Evolutionary conservation across 2,797 vertebrate genomes (phyloP), one percentile per base, ranked within the genome.

Genomic region (Eulemur mongoz): DNA sequence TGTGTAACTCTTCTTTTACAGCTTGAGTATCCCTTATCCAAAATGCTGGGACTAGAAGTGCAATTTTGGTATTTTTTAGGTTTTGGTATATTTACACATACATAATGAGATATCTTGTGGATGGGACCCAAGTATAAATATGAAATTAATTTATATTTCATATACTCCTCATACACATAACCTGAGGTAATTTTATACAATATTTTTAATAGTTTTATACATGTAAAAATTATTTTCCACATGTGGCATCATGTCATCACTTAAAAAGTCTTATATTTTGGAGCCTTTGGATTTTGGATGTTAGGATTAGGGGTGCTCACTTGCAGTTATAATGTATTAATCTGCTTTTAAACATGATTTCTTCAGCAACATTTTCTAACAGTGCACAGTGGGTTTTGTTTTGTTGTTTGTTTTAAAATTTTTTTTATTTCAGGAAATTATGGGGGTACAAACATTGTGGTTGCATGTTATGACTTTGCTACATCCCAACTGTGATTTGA

Each of bases 341-440:
- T 93, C 27, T 93, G 11, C 52, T 14, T 92, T 86, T 93, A 90
- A 90, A 23, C 1, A 50, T 52, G 6, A 70, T 90, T 93, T 93
- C 23, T 76, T 94, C 18, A 81, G 13, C 22, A 89, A n/a, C n/a
- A 79, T 70, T 87, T 96, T 91, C 45, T 57, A 81, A 76, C 11
- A 63, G 40, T 84, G 10, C 69, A 10, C 88, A 14, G 52, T 54
- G 52, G 52, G 52, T 23, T 54, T 57, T 9, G 8, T 57, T 57
- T 23, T 23, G 20, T 57, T 25, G 8, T 57, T 57, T 25, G 22
- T 57, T 57, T 45, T 45, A 45, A 45, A 45, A 45, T 45, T 45
- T 45, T 45, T 45, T 45, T 45, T 45, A 45, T 45, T 45, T 45
- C 43, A 11, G 43, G 43, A 45, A 45, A 45, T 45, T 11, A 45